Evolutionary conservation across 2,113 vertebrate genomes (phyloP).

Genomic region (Lagenorhynchus albirostris): DNA sequence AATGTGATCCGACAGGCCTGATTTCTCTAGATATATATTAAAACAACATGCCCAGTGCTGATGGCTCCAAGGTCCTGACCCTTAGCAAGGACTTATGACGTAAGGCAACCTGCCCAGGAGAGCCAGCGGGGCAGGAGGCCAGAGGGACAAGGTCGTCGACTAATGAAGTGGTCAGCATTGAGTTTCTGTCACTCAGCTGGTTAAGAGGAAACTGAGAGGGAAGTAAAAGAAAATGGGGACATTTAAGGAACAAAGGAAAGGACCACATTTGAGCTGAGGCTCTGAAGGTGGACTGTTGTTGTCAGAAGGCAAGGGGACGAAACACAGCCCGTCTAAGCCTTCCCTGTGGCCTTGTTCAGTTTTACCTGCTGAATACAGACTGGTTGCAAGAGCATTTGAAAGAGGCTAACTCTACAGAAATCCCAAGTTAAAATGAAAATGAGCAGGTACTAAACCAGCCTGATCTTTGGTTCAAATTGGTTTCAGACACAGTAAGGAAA

Average conservation of each 20-base stretch:
- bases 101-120: slow-evolving; percentile 87
- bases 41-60: slow-evolving; percentile 77
- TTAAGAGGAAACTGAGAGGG: slow-evolving; percentile 77
- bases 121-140: slow-evolving; percentile 84
- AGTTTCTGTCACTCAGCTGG: slow-evolving; percentile 93
- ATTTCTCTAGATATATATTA: slow-evolving; percentile 81
- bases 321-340: accelerated
- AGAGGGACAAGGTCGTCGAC: slow-evolving; percentile 85
- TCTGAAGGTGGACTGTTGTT: background rate
- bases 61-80: slow-evolving; percentile 88
- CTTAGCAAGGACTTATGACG: slow-evolving; percentile 85
- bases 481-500: background rate
- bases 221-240: slow-evolving; percentile 65
- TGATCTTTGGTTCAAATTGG: background rate
- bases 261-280: background rate
- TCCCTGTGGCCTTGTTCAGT: background rate
- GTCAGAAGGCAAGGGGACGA: background rate
- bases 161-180: slow-evolving; percentile 97
- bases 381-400: background rate
- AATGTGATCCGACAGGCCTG: slow-evolving; percentile 79
- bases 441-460: background rate
- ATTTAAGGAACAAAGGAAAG: slow-evolving; percentile 67
- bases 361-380: background rate
- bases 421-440: background rate
- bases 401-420: background rate